Conservation (phyloP, 2,113 vertebrate species). For the Onychostruthus taczanowskii region DNA sequence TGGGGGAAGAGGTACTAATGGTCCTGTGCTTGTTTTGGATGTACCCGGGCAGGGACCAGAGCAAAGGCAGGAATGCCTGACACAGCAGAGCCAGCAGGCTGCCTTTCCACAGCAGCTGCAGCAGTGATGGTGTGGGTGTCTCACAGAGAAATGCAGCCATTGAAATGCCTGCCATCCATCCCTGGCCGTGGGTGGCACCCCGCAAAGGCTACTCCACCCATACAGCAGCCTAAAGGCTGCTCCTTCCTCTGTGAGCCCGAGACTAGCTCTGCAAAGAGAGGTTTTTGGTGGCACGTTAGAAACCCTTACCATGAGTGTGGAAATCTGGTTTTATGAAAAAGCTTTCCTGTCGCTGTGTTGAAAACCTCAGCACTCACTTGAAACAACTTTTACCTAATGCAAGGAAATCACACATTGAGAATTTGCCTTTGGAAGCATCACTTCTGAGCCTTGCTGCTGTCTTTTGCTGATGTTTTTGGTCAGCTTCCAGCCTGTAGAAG, state of each 20-base stretch:
- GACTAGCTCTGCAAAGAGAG: not conserved
- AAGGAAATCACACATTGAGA: not conserved
- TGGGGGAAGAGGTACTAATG: not conserved
- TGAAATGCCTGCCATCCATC: not conserved
- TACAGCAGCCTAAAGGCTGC: not conserved
- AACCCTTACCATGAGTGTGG: accelerated
- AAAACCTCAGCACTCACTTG: not conserved
- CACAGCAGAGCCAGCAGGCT: not conserved
- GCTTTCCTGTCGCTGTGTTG: accelerated
- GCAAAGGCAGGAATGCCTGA: not conserved
- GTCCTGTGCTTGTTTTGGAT: not conserved
- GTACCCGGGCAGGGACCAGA: accelerated
- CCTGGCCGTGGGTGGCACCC: constrained; percentile 30
- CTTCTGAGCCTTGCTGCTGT: not conserved
- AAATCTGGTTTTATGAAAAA: not conserved
- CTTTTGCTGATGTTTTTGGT: not conserved
- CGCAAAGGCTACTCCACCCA: not conserved
- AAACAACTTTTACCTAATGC: not conserved
- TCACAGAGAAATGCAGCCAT: not conserved
- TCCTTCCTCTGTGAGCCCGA: not conserved
- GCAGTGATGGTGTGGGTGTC: not conserved
- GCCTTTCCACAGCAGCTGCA: not conserved
- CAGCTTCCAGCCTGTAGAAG: not conserved
- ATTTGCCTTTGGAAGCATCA: not conserved
- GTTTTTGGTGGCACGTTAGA: accelerated